A percentile compares a stretch with the other conserved stretches of the same genome.
These are phyloP conservation scores for Epinephelus fuscoguttatus DNA, from an alignment of 2,113 vertebrate genomes.

Conservation along the genomic window DNA sequence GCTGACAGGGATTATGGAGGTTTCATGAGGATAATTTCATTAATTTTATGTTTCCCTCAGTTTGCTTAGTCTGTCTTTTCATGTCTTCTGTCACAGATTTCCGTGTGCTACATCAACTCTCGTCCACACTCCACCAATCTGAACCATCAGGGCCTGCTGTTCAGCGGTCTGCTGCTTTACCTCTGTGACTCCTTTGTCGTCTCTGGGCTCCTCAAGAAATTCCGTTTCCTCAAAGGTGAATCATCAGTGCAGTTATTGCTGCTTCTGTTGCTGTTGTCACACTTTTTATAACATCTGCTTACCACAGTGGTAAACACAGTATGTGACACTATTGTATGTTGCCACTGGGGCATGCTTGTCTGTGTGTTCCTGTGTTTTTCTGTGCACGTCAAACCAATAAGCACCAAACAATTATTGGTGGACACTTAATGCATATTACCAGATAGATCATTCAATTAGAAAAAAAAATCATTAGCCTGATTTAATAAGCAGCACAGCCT, in stretches of 20 bases:
- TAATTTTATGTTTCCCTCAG: background rate
- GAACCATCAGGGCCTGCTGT: constrained; percentile 91
- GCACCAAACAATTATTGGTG: background rate
- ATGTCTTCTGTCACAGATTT: constrained; percentile 83
- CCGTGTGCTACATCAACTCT: constrained; percentile 95
- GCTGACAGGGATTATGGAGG: background rate
- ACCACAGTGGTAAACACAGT: too few relatives aligned
- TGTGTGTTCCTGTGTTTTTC: background rate
- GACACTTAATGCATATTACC: background rate
- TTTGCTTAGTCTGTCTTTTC: background rate
- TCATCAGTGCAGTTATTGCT: background rate
- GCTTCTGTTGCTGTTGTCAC: background rate
- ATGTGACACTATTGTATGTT: background rate
- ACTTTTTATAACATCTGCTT: background rate
- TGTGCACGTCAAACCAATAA: too few relatives aligned
- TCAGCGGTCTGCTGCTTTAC: constrained; percentile 97
- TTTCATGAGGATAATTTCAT: background rate
- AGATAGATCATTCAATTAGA: background rate
- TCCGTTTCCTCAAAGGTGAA: constrained; percentile 96
- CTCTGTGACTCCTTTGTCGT: constrained; percentile 98
- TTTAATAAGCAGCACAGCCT: background rate
- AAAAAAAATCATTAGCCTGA: background rate
- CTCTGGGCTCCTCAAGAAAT: constrained; percentile 94
- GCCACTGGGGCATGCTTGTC: too few relatives aligned
- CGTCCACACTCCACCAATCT: constrained; percentile 95